phyloP scores from a whole-genome alignment of 2,113 vertebrate genomes.

The Dolichotis patagonum region DNA sequence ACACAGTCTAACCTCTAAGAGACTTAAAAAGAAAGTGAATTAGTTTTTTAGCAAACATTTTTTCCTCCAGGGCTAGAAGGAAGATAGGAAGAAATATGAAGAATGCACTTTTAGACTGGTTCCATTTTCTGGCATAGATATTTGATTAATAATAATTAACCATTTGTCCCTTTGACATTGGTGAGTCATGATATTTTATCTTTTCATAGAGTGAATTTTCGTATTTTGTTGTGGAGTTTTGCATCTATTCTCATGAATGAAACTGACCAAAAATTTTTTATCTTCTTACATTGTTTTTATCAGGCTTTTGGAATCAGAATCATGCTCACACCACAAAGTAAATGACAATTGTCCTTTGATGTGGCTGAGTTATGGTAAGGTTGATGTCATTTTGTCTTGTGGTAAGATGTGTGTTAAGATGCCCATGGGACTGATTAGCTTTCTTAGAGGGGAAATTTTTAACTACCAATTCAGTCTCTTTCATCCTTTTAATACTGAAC shows the following conservation, averaged over 20 bases:
- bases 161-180: background rate
- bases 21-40: background rate
- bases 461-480: background rate
- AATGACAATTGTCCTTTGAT: background rate
- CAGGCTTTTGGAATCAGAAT: background rate
- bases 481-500: background rate
- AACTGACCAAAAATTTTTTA: background rate
- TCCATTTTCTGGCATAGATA: background rate
- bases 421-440: background rate
- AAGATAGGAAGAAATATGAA: background rate
- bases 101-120: background rate
- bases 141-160: background rate
- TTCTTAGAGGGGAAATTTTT: background rate
- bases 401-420: background rate
- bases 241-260: background rate
- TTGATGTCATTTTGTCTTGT: background rate
- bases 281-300: background rate
- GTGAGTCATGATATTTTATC: background rate
- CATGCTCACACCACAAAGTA: background rate
- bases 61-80: background rate
- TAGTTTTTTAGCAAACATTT: background rate
- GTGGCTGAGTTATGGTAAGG: background rate
- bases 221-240: background rate
- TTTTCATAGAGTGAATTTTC: background rate
- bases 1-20: background rate